Conservation (phyloP, 2,113 vertebrate genomes). For the Trematomus loennbergii region DNA sequence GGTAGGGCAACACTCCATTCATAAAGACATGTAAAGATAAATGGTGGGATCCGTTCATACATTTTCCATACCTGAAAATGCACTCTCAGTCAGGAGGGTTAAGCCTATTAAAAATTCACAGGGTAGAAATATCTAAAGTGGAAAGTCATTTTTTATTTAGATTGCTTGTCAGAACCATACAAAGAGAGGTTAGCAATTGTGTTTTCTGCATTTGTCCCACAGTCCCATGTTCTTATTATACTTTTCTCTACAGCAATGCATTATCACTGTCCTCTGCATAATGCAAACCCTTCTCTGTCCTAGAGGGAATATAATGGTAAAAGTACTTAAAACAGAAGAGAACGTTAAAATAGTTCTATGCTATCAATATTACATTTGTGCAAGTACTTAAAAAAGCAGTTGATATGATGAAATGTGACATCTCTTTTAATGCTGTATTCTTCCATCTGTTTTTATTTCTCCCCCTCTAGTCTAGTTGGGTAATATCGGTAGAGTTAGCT, state of each 20-base stretch:
- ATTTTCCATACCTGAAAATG: conserved; percentile 2
- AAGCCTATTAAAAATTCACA: conserved; percentile 5
- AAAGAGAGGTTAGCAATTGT: neutral
- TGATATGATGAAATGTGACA: conserved; percentile 4
- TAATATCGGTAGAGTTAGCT: conserved; percentile 97
- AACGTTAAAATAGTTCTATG: conserved; percentile 3
- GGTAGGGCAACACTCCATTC: conserved; percentile 78
- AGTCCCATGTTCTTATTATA: neutral
- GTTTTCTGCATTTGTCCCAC: neutral
- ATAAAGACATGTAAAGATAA: conserved; percentile 1
- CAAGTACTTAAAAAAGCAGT: conserved; percentile 7
- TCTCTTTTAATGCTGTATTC: conserved; percentile 8
- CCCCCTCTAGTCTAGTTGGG: conserved; percentile 94
- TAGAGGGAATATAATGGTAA: neutral
- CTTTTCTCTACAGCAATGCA: neutral
- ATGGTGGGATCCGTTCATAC: neutral
- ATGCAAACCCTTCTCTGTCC: neutral
- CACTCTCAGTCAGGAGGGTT: neutral
- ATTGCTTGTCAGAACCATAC: conserved; percentile 5
- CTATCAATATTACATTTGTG: neutral
- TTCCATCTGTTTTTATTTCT: neutral
- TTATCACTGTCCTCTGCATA: neutral
- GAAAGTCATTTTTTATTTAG: conserved; percentile 15
- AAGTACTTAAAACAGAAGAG: conserved; percentile 10
- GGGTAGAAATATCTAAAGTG: neutral